Conservation (phyloP, 2,797 vertebrate species). For the Mastacembelus armatus region DNA sequence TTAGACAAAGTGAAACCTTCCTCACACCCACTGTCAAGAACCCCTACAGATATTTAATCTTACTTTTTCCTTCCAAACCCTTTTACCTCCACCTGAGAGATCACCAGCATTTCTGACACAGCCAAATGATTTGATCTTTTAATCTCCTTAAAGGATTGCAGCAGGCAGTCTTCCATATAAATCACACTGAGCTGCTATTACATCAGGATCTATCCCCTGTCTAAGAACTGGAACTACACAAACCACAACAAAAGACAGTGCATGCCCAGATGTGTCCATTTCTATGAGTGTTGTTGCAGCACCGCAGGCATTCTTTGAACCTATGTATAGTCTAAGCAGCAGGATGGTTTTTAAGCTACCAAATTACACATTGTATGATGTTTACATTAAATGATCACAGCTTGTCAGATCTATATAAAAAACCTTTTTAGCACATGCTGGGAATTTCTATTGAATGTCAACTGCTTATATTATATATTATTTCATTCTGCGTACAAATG, state of each 20-base stretch:
- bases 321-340: background rate
- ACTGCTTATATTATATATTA: slow-evolving; percentile 10
- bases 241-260: slow-evolving; percentile 6
- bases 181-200: slow-evolving; percentile 52
- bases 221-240: slow-evolving; percentile 8
- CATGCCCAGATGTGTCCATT: background rate
- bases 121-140: slow-evolving; percentile 61
- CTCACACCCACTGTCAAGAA: slow-evolving; percentile 1
- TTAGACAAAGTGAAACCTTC: slow-evolving; percentile 32
- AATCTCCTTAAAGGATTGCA: slow-evolving; percentile 60
- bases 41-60: slow-evolving; percentile 18
- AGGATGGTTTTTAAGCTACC: background rate
- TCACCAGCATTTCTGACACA: slow-evolving; percentile 38
- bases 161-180: slow-evolving; percentile 40
- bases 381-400: slow-evolving; percentile 12
- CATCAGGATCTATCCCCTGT: slow-evolving; percentile 26
- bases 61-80: background rate
- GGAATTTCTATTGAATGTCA: slow-evolving; percentile 26
- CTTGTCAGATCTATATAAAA: background rate
- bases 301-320: background rate
- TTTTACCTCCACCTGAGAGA: slow-evolving; percentile 60
- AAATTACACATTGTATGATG: slow-evolving; percentile 9
- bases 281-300: background rate
- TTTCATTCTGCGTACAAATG: slow-evolving; percentile 36
- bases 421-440: background rate